Evolutionary conservation across 2,888 invertebrate species (phyloP).

Genomic region (Idaea straminata): DNA sequence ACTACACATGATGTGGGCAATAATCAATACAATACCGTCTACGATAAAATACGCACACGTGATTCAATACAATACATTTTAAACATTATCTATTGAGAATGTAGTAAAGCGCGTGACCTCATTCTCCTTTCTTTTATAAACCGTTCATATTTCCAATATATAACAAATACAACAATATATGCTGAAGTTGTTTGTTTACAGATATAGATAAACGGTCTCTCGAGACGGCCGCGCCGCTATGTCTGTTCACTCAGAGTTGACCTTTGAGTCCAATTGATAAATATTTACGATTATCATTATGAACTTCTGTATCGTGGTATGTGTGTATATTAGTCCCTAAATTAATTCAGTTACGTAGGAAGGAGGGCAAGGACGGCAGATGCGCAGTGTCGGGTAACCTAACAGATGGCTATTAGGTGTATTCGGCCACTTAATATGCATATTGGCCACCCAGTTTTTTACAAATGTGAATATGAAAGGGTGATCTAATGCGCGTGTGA

Average conservation of each 20-base stretch:
- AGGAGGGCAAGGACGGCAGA: constrained; percentile 42
- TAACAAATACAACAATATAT: not conserved
- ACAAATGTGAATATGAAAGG: constrained; percentile 1
- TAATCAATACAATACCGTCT: not conserved
- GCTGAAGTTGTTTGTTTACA: not conserved
- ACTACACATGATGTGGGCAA: not conserved
- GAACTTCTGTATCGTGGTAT: not conserved
- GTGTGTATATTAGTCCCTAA: not conserved
- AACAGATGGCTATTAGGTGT: constrained; percentile 29
- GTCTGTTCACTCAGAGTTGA: not conserved
- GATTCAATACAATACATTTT: not conserved
- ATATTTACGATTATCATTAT: constrained; percentile 1
- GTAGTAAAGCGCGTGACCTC: not conserved
- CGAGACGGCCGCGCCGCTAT: not conserved
- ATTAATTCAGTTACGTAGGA: not conserved
- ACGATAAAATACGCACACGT: not conserved
- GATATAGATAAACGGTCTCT: not conserved
- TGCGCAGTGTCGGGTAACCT: constrained; percentile 39
- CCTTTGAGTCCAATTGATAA: constrained; percentile 1
- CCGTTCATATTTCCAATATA: not conserved
- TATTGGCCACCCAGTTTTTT: not conserved
- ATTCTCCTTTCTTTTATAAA: not conserved
- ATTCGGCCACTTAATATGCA: not conserved
- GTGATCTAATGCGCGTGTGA: not conserved
- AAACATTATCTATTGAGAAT: not conserved